Conservation (phyloP, 2,113 vertebrate genomes). For the Passer domesticus region DNA sequence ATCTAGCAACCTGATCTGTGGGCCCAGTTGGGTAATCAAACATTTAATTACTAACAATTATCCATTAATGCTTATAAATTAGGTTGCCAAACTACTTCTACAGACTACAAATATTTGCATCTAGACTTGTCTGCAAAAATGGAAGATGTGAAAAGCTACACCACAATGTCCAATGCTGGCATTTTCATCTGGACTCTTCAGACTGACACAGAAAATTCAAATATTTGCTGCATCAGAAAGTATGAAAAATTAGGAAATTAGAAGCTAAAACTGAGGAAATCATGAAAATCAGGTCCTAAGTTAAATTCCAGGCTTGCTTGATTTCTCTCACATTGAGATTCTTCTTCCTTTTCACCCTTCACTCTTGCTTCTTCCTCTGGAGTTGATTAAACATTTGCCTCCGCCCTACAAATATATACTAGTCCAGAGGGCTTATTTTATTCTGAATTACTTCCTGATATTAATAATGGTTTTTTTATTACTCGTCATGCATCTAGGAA, state of each 20-base stretch:
- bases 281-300: not conserved
- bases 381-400: slow-evolving; percentile 4
- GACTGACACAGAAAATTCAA: not conserved
- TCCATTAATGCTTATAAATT: slow-evolving; percentile 64
- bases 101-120: slow-evolving; percentile 54
- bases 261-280: not conserved
- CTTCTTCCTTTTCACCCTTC: not conserved
- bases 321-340: not conserved
- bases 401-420: not conserved
- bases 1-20: slow-evolving; percentile 42
- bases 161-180: not conserved
- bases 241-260: not conserved
- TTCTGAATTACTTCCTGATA: slow-evolving; percentile 15
- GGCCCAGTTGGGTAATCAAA: slow-evolving; percentile 61
- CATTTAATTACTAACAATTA: slow-evolving; percentile 65
- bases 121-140: not conserved
- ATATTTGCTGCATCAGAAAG: not conserved
- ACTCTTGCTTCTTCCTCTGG: not conserved
- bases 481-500: not conserved
- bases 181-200: not conserved
- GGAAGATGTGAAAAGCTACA: not conserved
- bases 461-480: not conserved
- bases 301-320: not conserved
- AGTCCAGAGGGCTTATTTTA: not conserved
- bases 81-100: slow-evolving; percentile 38